Conservation (phyloP, 2,888 invertebrate species). For the Drosophila tanythrix region DNA sequence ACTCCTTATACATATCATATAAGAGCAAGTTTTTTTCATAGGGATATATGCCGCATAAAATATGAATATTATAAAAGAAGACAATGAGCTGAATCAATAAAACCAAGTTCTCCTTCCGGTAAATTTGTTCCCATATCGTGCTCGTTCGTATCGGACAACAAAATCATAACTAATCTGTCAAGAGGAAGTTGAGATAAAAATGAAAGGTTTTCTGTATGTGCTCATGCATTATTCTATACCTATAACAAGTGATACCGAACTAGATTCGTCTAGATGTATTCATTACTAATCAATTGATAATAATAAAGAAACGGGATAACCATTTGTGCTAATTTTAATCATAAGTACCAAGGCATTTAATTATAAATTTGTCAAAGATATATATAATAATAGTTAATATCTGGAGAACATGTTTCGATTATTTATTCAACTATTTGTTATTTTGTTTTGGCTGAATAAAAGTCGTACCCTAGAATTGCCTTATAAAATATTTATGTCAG, state of each 20-base stretch:
- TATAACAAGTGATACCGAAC: neutral
- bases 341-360: neutral
- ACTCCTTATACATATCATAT: neutral
- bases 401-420: neutral
- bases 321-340: constrained; percentile 5
- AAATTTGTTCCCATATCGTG: neutral
- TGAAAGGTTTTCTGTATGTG: neutral
- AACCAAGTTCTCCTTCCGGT: neutral
- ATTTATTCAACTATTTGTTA: neutral
- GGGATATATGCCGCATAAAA: neutral
- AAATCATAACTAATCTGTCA: neutral
- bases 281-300: neutral
- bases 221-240: neutral
- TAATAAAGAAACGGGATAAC: constrained; percentile 7
- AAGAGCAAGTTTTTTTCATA: neutral
- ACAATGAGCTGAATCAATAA: neutral
- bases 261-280: neutral
- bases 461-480: neutral
- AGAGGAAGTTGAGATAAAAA: neutral
- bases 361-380: neutral
- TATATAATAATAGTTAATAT: neutral
- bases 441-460: neutral
- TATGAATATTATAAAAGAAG: neutral
- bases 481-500: neutral
- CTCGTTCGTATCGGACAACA: neutral